phyloP scores from a whole-genome alignment of 1,140 invertebrate species.

The Yoshiicerus persimilis region DNA sequence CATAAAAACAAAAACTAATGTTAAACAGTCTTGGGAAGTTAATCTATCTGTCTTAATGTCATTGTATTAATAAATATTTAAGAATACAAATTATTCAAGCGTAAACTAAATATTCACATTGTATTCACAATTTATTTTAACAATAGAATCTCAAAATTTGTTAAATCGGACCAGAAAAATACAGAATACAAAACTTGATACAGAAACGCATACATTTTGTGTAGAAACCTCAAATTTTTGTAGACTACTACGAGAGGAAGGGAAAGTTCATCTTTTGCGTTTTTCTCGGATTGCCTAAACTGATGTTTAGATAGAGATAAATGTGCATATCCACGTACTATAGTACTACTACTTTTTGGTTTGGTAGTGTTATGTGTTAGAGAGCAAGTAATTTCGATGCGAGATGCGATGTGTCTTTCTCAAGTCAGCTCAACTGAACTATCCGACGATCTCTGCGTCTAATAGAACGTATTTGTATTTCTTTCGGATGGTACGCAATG shows the following conservation, averaged over 20 bases:
- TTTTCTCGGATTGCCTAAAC: not conserved
- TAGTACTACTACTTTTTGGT: no score
- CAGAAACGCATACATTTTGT: not conserved
- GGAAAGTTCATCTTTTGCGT: not conserved
- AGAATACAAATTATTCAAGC: no score
- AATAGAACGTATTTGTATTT: constrained; percentile 1
- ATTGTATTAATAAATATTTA: no score
- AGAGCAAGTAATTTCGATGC: not conserved
- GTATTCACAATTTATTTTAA: no score
- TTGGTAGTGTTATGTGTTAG: not conserved
- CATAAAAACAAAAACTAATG: not conserved
- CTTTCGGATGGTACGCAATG: not conserved
- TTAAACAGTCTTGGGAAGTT: no score
- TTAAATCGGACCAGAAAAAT: no score
- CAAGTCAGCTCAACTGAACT: not conserved
- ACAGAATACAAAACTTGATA: not conserved
- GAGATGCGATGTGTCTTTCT: not conserved
- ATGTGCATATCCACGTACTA: not conserved
- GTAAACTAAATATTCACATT: no score
- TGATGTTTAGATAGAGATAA: not conserved
- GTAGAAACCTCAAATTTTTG: not conserved
- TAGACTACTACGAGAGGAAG: not conserved
- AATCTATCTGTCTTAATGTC: no score
- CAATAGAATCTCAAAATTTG: no score
- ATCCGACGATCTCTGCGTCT: not conserved